phyloP scores from a whole-genome alignment of 2,888 invertebrate genomes.

The Nemotelus pantherinus region DNA sequence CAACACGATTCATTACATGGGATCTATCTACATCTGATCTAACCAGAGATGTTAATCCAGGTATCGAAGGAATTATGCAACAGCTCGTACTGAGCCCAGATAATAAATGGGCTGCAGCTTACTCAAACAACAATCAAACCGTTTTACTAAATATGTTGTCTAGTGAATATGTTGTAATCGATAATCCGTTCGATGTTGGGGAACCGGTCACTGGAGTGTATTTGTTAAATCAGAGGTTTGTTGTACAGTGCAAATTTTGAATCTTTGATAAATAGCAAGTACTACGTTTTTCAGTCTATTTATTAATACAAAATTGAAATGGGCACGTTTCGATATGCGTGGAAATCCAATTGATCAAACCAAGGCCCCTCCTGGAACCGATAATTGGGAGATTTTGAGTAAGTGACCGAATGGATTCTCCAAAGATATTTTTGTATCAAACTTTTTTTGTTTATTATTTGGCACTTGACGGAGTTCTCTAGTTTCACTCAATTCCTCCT shows the following conservation, averaged over 20 bases:
- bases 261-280: background rate
- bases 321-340: constrained; percentile 82
- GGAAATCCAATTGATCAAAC: constrained; percentile 74
- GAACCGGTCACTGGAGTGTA: constrained; percentile 71
- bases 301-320: constrained; percentile 79
- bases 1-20: constrained; percentile 97
- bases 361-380: constrained; percentile 69
- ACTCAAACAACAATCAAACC: constrained; percentile 95
- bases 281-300: constrained; percentile 66
- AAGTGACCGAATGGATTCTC: too few species aligned
- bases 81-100: constrained; percentile 91
- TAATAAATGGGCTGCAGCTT: constrained; percentile 95
- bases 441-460: too few species aligned
- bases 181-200: constrained; percentile 80
- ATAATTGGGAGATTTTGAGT: constrained; percentile 80
- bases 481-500: too few species aligned
- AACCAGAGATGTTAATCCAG: constrained; percentile 90
- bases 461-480: too few species aligned
- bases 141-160: constrained; percentile 92
- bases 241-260: background rate
- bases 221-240: constrained; percentile 72
- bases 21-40: constrained; percentile 95
- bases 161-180: constrained; percentile 88
- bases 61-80: constrained; percentile 96
- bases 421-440: too few species aligned